These are phyloP conservation scores for Xiphophorus maculatus DNA, from an alignment of 2,113 vertebrate genomes.

Conservation along the genomic window DNA sequence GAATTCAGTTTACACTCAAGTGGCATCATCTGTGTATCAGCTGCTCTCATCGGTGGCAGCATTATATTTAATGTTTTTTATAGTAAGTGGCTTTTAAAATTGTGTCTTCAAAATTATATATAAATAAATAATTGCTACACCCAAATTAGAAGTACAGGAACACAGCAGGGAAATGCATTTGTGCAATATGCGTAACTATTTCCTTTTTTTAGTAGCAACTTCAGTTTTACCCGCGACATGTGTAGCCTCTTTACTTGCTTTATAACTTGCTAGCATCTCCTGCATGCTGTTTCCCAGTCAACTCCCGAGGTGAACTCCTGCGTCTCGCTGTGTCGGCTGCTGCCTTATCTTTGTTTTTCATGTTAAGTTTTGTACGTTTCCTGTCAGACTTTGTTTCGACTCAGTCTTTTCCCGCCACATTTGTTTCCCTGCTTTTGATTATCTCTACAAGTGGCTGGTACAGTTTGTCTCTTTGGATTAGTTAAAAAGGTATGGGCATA, in stretches of 20 bases:
- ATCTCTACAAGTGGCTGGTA: not conserved
- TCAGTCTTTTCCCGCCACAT: not conserved
- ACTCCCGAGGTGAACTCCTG: no score
- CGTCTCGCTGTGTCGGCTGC: not conserved
- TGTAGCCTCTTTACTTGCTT: not conserved
- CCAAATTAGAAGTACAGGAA: not conserved
- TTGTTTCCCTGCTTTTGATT: not conserved
- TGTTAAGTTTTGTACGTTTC: not conserved
- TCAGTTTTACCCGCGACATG: not conserved
- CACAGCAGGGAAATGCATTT: not conserved
- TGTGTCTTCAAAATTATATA: not conserved
- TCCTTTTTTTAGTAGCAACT: not conserved
- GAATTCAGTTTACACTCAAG: no score
- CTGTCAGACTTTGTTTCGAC: not conserved
- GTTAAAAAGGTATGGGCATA: not conserved
- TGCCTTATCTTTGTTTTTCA: not conserved
- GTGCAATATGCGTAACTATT: not conserved
- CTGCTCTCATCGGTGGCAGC: no score
- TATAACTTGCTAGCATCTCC: not conserved
- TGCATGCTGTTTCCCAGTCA: not conserved
- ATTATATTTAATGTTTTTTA: no score
- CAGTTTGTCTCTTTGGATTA: not conserved
- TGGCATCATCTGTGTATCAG: no score
- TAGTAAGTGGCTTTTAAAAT: no score
- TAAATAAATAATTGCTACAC: not conserved